These are phyloP conservation scores for Pteropus alecto DNA, from an alignment of 2,113 vertebrate species.

Conservation along the genomic window DNA sequence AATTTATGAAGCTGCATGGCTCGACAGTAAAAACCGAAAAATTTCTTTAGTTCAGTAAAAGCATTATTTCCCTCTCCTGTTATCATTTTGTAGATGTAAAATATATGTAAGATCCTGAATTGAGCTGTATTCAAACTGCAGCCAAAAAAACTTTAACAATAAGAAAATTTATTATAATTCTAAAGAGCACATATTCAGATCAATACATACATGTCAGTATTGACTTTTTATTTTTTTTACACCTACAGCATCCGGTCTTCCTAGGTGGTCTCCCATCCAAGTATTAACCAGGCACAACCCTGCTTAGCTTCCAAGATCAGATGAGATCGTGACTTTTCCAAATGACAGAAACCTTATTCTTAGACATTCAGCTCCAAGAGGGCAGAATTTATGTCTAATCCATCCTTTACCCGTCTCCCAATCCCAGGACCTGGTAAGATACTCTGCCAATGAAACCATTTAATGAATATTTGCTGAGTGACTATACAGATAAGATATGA, in stretches of 20 bases:
- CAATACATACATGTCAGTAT: background rate
- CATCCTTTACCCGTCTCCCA: background rate
- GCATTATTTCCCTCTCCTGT: background rate
- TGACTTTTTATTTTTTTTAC: no score
- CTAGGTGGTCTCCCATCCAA: no score
- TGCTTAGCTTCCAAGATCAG: background rate
- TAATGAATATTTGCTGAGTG: background rate
- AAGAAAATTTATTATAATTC: background rate
- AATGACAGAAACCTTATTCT: background rate
- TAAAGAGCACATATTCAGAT: background rate
- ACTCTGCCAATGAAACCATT: background rate
- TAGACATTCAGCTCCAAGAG: background rate
- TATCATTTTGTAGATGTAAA: slow-evolving; percentile 33
- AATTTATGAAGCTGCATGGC: slow-evolving; percentile 3
- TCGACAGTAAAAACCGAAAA: slow-evolving; percentile 26
- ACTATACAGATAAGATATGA: background rate
- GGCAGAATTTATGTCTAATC: background rate
- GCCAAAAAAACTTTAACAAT: background rate
- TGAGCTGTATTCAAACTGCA: background rate
- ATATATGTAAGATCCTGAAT: background rate
- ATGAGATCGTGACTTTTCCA: background rate
- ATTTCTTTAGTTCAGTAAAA: background rate
- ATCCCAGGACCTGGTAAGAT: no score
- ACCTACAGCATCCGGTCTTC: no score
- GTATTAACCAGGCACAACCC: no score